Percentiles rank a stretch among this genome's conserved stretches.
Evolutionary conservation across 2,113 vertebrate genomes (phyloP).

Genomic region (Arenaria interpres): DNA sequence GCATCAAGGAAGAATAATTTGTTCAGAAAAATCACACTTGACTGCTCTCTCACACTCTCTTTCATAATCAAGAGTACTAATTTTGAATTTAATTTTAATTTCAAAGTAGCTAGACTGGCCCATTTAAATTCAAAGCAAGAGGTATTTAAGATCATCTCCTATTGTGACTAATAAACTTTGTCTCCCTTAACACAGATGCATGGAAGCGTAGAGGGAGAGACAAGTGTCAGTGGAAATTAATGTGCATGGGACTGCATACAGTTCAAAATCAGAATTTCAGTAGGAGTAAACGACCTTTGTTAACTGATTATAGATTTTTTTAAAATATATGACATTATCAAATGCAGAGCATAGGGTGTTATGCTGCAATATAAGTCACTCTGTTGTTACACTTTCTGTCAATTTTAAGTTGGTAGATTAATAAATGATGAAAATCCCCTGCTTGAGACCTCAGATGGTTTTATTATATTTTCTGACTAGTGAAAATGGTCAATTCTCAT

Average conservation of each 20-base stretch:
- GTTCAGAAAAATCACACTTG: neutral
- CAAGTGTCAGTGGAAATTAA: conserved; percentile 57
- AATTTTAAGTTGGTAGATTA: conserved; percentile 26
- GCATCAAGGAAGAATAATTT: neutral
- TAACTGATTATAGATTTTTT: conserved; percentile 41
- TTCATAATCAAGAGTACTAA: conserved; percentile 31
- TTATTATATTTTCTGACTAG: conserved; percentile 66
- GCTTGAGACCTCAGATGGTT: conserved; percentile 22
- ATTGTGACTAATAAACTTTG: conserved; percentile 56
- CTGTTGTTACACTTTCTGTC: neutral
- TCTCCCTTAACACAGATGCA: conserved; percentile 27
- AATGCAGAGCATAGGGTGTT: neutral
- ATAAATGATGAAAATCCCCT: conserved; percentile 48
- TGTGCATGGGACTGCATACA: neutral
- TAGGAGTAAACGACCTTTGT: conserved; percentile 10
- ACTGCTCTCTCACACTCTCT: neutral
- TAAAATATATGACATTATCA: neutral
- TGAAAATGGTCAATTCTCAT: conserved; percentile 70
- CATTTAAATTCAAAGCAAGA: conserved; percentile 48
- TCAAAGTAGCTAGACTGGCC: conserved; percentile 32
- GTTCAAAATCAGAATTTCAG: conserved; percentile 50
- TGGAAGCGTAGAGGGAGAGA: neutral
- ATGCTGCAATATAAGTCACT: neutral
- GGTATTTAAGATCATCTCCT: conserved; percentile 42
- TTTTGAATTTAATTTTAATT: conserved; percentile 56